A percentile compares a stretch with the other conserved stretches of the same genome.
Conservation (phyloP, 2,888 invertebrate genomes). For the Pammene aurita region DNA sequence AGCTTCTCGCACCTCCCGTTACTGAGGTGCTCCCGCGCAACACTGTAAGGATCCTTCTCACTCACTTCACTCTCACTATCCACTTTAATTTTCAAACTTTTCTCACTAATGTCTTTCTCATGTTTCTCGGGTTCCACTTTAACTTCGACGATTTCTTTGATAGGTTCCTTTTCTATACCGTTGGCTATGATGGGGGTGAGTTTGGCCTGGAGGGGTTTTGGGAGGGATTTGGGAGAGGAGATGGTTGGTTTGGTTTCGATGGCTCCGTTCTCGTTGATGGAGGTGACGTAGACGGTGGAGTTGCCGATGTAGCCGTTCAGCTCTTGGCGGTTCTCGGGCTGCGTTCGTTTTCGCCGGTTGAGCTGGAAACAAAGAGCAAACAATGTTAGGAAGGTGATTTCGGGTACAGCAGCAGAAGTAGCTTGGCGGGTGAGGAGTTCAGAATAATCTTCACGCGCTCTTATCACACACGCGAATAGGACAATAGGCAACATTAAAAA, state of each 20-base stretch:
- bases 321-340: conserved; percentile 82
- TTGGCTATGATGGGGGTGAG: conserved; percentile 76
- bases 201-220: conserved; percentile 76
- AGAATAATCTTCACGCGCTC: no score
- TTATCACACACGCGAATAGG: no score
- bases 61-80: conserved; percentile 76
- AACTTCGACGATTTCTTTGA: conserved; percentile 50
- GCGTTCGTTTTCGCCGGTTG: conserved; percentile 84
- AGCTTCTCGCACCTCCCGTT: conserved; percentile 90
- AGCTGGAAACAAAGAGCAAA: conserved; percentile 83
- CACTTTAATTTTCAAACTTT: conserved; percentile 64
- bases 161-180: conserved; percentile 58
- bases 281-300: conserved; percentile 92
- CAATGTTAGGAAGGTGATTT: conserved; percentile 76
- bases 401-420: no score
- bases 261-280: conserved; percentile 83
- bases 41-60: conserved; percentile 72
- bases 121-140: conserved; percentile 70
- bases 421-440: no score
- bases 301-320: conserved; percentile 92
- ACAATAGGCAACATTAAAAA: no score
- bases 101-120: conserved; percentile 75
- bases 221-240: conserved; percentile 76
- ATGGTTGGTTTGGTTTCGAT: conserved; percentile 77
- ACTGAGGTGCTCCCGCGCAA: conserved; percentile 72